Percentiles rank a stretch among this genome's conserved stretches.
phyloP scores from a whole-genome alignment of 1,140 invertebrate species.

The Danaus melanippus region DNA sequence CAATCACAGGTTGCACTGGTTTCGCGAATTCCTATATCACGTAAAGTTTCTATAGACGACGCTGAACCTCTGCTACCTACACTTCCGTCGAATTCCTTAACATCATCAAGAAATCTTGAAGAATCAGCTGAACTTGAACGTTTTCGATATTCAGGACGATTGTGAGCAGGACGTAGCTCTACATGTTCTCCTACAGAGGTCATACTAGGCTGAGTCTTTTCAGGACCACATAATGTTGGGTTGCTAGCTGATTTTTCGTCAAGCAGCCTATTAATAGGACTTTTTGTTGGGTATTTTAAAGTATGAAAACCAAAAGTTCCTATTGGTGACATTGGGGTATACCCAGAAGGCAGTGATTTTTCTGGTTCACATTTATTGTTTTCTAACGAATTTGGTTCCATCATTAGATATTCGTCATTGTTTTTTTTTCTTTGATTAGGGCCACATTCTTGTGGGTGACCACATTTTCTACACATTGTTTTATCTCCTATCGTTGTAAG shows the following conservation, averaged over 20 bases:
- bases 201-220: slow-evolving; percentile 14
- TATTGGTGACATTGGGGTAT: slow-evolving; percentile 79
- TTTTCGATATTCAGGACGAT: slow-evolving; percentile 51
- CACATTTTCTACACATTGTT: slow-evolving; percentile 76
- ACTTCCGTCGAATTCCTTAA: slow-evolving; percentile 68
- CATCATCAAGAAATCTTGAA: slow-evolving; percentile 75
- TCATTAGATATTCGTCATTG: slow-evolving; percentile 77
- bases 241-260: slow-evolving; percentile 78
- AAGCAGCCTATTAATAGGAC: slow-evolving; percentile 40
- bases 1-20: slow-evolving; percentile 35
- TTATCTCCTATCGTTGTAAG: slow-evolving; percentile 21
- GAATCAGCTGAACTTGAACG: slow-evolving; percentile 82
- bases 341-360: slow-evolving; percentile 63
- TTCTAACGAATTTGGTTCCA: slow-evolving; percentile 74
- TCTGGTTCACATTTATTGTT: slow-evolving; percentile 32
- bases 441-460: slow-evolving; percentile 68
- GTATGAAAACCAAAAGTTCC: slow-evolving; percentile 57
- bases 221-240: slow-evolving; percentile 72
- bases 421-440: slow-evolving; percentile 4
- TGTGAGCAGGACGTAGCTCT: slow-evolving; percentile 10
- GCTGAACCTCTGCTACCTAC: slow-evolving; percentile 54
- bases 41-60: slow-evolving; percentile 65
- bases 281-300: slow-evolving; percentile 41
- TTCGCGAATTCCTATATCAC: slow-evolving; percentile 46
- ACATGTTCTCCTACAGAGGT: slow-evolving; percentile 7